Evolutionary conservation across 2,888 invertebrate species (phyloP).

Genomic region (Trisateles emortualis): DNA sequence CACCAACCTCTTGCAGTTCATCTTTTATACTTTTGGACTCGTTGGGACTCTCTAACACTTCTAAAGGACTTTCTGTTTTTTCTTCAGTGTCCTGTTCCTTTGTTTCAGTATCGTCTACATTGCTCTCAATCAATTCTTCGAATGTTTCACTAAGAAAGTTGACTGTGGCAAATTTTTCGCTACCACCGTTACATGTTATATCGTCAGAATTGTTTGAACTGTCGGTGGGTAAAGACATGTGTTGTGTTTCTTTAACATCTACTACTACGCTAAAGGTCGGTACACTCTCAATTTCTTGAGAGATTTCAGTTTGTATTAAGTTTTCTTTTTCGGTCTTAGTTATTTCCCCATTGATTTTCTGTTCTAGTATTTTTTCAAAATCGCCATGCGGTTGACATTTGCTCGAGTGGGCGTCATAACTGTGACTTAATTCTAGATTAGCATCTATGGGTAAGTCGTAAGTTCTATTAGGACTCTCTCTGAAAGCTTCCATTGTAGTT

Average conservation of each 20-base stretch:
- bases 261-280: slow-evolving; percentile 18
- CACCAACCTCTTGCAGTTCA: slow-evolving; percentile 37
- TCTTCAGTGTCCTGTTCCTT: slow-evolving; percentile 60
- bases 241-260: slow-evolving; percentile 30
- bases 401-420: slow-evolving; percentile 60
- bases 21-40: slow-evolving; percentile 40
- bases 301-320: slow-evolving; percentile 24
- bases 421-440: slow-evolving; percentile 52
- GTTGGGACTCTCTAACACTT: slow-evolving; percentile 40
- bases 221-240: slow-evolving; percentile 36
- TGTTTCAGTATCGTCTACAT: slow-evolving; percentile 75
- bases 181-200: slow-evolving; percentile 64
- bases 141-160: slow-evolving; percentile 76
- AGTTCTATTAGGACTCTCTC: slow-evolving; percentile 59
- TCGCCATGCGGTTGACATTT: slow-evolving; percentile 26
- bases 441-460: slow-evolving; percentile 50
- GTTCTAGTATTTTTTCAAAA: slow-evolving; percentile 31
- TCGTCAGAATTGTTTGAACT: slow-evolving; percentile 24
- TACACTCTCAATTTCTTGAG: slow-evolving; percentile 32
- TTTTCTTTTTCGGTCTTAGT: slow-evolving; percentile 31
- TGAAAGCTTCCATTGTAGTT: slow-evolving; percentile 61
- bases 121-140: slow-evolving; percentile 79
- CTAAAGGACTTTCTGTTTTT: slow-evolving; percentile 30
- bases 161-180: slow-evolving; percentile 75
- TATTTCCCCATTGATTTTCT: slow-evolving; percentile 46